Evolutionary conservation across 2,888 invertebrate genomes (phyloP).

Genomic region (Chrysolina haemoptera): DNA sequence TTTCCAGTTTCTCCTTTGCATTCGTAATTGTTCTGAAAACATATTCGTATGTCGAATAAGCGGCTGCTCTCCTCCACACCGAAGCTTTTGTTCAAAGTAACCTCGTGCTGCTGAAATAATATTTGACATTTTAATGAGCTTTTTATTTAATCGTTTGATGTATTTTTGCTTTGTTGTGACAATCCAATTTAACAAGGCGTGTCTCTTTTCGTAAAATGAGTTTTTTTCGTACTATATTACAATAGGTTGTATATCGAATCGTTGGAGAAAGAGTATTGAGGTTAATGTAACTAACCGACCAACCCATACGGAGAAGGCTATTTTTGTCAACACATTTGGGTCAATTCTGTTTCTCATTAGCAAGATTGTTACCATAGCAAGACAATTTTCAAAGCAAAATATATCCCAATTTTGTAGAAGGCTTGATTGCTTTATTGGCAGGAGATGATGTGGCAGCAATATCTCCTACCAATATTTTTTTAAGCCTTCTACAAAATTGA

Average conservation of each 20-base stretch:
- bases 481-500: no score
- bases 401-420: no score
- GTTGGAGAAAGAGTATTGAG: background rate
- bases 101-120: constrained; percentile 3
- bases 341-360: no score
- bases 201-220: background rate
- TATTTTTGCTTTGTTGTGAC: constrained; percentile 16
- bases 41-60: background rate
- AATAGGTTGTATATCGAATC: background rate
- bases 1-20: background rate
- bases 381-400: no score
- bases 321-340: no score
- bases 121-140: constrained; percentile 17
- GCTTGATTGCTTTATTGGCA: no score
- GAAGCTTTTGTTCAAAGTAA: constrained; percentile 6
- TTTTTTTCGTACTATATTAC: background rate
- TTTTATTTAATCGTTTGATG: constrained; percentile 10
- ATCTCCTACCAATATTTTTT: no score
- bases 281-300: no score
- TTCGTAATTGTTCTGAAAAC: constrained; percentile 4
- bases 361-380: no score
- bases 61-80: background rate
- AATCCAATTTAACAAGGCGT: constrained; percentile 2
- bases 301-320: no score
- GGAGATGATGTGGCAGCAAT: no score